These are phyloP conservation scores for Ispidina picta DNA, from an alignment of 2,797 vertebrate species.

Conservation along the genomic window DNA sequence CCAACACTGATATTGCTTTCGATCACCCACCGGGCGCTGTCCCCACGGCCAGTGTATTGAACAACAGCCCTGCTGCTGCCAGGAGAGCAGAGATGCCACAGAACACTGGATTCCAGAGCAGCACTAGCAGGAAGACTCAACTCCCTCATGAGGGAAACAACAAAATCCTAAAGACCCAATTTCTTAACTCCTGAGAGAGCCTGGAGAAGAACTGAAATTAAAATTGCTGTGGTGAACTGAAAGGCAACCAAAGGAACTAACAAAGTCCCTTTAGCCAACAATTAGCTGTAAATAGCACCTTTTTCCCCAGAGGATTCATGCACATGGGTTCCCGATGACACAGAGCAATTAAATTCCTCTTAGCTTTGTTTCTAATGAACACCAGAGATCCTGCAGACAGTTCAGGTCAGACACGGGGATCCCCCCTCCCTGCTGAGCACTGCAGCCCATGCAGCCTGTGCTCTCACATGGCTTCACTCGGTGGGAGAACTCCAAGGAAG, in stretches of 20 bases:
- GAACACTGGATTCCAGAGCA: neutral
- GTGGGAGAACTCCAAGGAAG: neutral
- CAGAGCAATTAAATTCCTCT: neutral
- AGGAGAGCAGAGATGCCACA: neutral
- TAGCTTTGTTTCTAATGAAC: neutral
- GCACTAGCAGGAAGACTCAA: neutral
- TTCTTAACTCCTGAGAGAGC: neutral
- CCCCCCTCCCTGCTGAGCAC: neutral
- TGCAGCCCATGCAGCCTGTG: neutral
- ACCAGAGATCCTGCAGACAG: neutral
- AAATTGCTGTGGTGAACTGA: neutral
- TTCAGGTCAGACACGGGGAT: neutral
- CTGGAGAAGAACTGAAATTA: neutral
- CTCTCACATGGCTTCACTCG: neutral
- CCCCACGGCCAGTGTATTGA: neutral
- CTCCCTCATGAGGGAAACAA: neutral
- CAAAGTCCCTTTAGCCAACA: neutral
- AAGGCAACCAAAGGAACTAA: neutral
- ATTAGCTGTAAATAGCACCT: neutral
- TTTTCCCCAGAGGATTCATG: neutral
- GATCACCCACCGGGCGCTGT: neutral
- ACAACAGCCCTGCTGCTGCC: too few species aligned
- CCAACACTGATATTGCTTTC: fast-evolving
- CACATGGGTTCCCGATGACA: neutral
- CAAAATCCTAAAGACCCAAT: fast-evolving